Base-by-base conservation (phyloP, 2,888 invertebrate species). In the Lumbricus terrestris region DNA sequence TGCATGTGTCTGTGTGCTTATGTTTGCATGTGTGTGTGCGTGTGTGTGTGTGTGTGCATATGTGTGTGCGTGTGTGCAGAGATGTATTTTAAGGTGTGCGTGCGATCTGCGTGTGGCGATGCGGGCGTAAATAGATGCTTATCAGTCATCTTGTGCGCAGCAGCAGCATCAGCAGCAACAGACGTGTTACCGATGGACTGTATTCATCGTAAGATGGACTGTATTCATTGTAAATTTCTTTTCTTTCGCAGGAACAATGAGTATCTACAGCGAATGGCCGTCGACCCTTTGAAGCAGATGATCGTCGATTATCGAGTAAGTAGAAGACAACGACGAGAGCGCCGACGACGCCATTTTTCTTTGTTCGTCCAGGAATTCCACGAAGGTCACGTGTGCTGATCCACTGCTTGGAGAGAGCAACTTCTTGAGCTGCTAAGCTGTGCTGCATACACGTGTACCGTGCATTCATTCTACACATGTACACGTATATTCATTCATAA, bases 271-370 rank as follows among this genome's bases (percentile, higher is more conserved):
- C 90, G 90, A 29, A 90, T 90, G 82, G 90, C 90, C 5, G 18
- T 83, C 23, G 38, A 37, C 85, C 90, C 90, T 35, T n/a, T 83
- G 37, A 90, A 82, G n/a, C 18, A 20, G 35, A 35, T 42, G 37
- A 33, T 29, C 0, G 38, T 90, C 35, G 37, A 90, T n/a, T 90
- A 90, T 40, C 83, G 85, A 82, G 90, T 90, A 89, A 35, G 37
- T 37, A 13, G n/a, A 69, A n/a, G n/a, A n/a, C n/a, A n/a, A n/a
- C n/a, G n/a, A n/a, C n/a, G n/a, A n/a, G n/a, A n/a, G n/a, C n/a
- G n/a, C n/a, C n/a, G n/a, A n/a, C n/a, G n/a, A n/a, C n/a, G n/a
- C n/a, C n/a, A n/a, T n/a, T n/a, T n/a, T n/a, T n/a, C n/a, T n/a
- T n/a, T n/a, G n/a, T n/a, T n/a, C n/a, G n/a, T n/a, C n/a, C n/a